Conservation (phyloP, 2,113 vertebrate species). For the Neogobius melanostomus region DNA sequence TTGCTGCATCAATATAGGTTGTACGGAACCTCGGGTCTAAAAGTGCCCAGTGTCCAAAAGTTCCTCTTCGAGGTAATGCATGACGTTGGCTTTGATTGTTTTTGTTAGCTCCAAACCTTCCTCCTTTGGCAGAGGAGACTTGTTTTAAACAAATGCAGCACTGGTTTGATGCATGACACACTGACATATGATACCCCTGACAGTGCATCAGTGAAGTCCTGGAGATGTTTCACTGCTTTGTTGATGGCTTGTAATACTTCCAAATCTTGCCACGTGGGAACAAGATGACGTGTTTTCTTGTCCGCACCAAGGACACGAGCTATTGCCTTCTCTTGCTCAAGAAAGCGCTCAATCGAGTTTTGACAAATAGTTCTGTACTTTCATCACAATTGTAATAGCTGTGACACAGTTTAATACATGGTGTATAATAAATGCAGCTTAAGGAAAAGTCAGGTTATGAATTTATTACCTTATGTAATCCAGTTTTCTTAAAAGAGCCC, state of each 20-base stretch:
- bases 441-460: no score
- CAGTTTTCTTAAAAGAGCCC: no score
- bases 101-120: background rate
- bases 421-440: no score
- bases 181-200: background rate
- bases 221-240: background rate
- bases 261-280: background rate
- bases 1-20: background rate
- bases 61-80: background rate
- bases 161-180: background rate
- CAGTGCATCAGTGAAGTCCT: background rate
- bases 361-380: no score
- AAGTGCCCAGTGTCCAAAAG: conserved; percentile 11
- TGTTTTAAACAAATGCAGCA: background rate
- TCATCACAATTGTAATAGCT: no score
- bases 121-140: background rate
- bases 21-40: conserved; percentile 8
- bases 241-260: background rate
- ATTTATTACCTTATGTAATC: no score
- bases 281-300: background rate
- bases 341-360: background rate
- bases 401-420: no score
- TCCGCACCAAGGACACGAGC: background rate
- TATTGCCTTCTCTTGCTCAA: background rate
- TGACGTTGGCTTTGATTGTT: background rate